phyloP scores from a whole-genome alignment of 2,797 vertebrate species.

The Pseudochirops cupreus region DNA sequence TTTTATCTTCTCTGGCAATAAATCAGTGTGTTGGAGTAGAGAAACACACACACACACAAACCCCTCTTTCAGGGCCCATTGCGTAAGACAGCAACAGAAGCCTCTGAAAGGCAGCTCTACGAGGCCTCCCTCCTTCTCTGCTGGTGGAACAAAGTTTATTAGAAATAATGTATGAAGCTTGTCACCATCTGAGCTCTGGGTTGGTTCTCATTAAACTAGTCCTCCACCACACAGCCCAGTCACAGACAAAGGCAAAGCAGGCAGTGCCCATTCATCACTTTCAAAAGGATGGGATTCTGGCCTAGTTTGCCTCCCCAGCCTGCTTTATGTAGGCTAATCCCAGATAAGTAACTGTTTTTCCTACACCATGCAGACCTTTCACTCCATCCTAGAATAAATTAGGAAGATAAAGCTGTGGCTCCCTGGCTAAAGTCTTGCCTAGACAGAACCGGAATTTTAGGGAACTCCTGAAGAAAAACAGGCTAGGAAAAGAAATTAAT shows the following conservation, averaged over 20 bases:
- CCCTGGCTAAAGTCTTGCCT: conserved; percentile 53
- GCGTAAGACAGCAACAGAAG: neutral
- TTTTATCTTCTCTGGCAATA: conserved; percentile 49
- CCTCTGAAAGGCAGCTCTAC: neutral
- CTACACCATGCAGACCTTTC: conserved; percentile 71
- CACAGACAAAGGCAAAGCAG: neutral
- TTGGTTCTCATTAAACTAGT: neutral
- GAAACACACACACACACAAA: neutral
- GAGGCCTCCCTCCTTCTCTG: neutral
- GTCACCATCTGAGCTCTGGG: neutral
- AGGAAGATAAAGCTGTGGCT: conserved; percentile 64
- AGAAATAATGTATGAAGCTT: neutral
- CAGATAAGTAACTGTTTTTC: conserved; percentile 81
- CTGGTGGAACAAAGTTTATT: neutral
- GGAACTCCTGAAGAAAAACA: conserved; percentile 53
- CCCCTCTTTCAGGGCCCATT: neutral
- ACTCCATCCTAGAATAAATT: conserved; percentile 54
- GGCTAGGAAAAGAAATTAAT: conserved; percentile 4
- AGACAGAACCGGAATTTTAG: conserved; percentile 22
- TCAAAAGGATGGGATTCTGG: conserved; percentile 68
- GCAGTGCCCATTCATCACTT: conserved; percentile 45
- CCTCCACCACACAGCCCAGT: neutral
- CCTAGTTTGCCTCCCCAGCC: conserved; percentile 64
- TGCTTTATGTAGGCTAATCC: conserved; percentile 78
- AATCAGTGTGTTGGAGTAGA: conserved; percentile 45